phyloP scores from a whole-genome alignment of 2,797 vertebrate species.

The Pangasius djambal region DNA sequence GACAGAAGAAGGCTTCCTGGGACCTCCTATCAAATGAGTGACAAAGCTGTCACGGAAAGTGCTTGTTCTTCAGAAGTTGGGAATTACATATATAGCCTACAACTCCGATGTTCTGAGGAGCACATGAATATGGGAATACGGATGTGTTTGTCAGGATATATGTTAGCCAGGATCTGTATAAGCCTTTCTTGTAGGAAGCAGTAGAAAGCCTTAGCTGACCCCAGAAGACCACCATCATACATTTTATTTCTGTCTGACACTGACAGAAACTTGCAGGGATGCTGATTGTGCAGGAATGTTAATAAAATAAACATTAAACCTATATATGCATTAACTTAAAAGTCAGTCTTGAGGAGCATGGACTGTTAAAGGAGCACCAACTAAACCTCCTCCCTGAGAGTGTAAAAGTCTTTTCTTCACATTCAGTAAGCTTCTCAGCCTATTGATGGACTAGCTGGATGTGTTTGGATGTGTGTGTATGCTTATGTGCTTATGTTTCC shows the following conservation, averaged over 20 bases:
- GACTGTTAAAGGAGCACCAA: slow-evolving; percentile 14
- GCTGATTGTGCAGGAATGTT: neutral
- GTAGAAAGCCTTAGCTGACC: slow-evolving; percentile 15
- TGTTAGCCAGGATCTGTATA: neutral
- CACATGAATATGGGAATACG: neutral
- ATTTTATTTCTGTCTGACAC: slow-evolving; percentile 7
- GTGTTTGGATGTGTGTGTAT: slow-evolving; percentile 40
- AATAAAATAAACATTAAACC: neutral
- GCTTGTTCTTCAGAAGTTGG: neutral
- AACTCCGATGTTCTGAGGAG: neutral
- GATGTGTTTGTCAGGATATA: neutral
- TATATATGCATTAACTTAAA: neutral
- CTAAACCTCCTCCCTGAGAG: neutral
- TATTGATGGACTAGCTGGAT: neutral
- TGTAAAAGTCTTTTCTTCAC: neutral
- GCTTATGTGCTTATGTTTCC: slow-evolving; percentile 46
- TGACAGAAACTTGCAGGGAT: neutral
- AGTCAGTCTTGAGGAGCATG: neutral
- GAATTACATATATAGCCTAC: neutral
- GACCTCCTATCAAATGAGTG: slow-evolving; percentile 29
- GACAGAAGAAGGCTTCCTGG: slow-evolving; percentile 32
- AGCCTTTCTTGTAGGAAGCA: slow-evolving; percentile 10
- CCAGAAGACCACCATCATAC: slow-evolving; percentile 43
- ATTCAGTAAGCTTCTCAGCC: neutral
- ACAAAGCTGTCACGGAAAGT: slow-evolving; percentile 1